phyloP scores from a whole-genome alignment of 1,140 invertebrate genomes.

The Drosophila melanica region DNA sequence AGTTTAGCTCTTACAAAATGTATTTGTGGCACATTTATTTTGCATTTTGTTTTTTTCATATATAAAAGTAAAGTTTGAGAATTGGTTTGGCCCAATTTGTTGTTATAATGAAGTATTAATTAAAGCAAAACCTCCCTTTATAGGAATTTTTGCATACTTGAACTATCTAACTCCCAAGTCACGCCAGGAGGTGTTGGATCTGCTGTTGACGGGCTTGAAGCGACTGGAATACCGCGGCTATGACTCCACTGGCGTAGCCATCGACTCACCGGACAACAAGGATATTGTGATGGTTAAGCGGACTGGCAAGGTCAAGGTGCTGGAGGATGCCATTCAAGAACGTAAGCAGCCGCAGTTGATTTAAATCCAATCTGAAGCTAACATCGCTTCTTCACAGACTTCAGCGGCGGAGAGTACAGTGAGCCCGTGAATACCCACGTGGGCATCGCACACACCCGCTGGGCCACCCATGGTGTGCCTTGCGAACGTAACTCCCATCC shows the following conservation, averaged over 20 bases:
- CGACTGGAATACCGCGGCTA: slow-evolving; percentile 99
- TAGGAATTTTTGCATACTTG: slow-evolving; percentile 99
- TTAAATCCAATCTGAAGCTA: not conserved
- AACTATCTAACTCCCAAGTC: slow-evolving; percentile 98
- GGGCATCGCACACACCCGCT: slow-evolving; percentile 99
- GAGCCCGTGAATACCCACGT: slow-evolving; percentile 88
- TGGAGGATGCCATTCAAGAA: slow-evolving; percentile 93
- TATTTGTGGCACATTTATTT: slow-evolving; percentile 37
- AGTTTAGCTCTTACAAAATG: slow-evolving; percentile 50
- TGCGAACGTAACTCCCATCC: slow-evolving; percentile 97
- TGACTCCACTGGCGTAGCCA: slow-evolving; percentile 98
- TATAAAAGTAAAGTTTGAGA: too few relatives aligned
- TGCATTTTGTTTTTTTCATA: slow-evolving; percentile 6
- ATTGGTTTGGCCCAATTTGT: too few relatives aligned
- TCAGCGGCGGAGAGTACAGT: slow-evolving; percentile 69
- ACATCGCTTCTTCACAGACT: slow-evolving; percentile 42
- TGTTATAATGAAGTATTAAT: too few relatives aligned
- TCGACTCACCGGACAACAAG: slow-evolving; percentile 91
- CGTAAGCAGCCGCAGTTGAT: slow-evolving; percentile 35
- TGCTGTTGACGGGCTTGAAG: slow-evolving; percentile 97
- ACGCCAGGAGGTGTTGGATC: slow-evolving; percentile 95
- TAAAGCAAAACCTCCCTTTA: not conserved
- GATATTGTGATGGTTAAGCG: slow-evolving; percentile 95
- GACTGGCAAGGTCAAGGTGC: slow-evolving; percentile 95
- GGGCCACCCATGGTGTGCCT: slow-evolving; percentile 99